A percentile compares a stretch with the other conserved stretches of the same genome.
Evolutionary conservation across 2,888 invertebrate genomes (phyloP).

Genomic region (Plebejus melissa): DNA sequence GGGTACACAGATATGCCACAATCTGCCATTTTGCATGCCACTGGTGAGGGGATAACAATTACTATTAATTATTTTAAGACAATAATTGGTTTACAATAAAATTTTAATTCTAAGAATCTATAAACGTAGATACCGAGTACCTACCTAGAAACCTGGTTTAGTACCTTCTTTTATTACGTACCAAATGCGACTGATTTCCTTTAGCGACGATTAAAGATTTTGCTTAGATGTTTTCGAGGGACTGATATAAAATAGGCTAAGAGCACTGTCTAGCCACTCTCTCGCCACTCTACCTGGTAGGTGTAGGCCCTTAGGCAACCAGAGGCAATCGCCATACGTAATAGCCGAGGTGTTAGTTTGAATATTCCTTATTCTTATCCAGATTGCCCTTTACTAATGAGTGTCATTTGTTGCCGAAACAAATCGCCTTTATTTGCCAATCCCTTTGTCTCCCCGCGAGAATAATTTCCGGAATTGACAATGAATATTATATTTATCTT

Average conservation of each 20-base stretch:
- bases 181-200: background rate
- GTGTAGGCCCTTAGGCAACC: background rate
- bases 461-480: slow-evolving; percentile 5
- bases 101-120: background rate
- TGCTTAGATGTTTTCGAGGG: no score
- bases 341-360: background rate
- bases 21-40: no score
- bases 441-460: slow-evolving; percentile 33
- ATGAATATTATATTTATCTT: slow-evolving; percentile 17
- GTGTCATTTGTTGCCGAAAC: slow-evolving; percentile 41
- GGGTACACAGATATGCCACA: no score
- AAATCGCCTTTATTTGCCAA: slow-evolving; percentile 38
- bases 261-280: no score
- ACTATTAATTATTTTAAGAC: no score
- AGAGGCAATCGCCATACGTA: background rate
- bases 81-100: no score
- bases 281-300: no score
- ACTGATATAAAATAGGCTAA: no score
- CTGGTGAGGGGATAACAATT: no score
- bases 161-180: background rate
- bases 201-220: background rate
- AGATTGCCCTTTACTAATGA: slow-evolving; percentile 46
- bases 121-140: background rate
- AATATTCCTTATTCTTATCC: slow-evolving; percentile 11
- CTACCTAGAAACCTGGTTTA: background rate